A percentile compares a stretch with the other conserved stretches of the same genome.
Conservation (phyloP, 1,140 invertebrate species). For the Drosophila punjabiensis region DNA sequence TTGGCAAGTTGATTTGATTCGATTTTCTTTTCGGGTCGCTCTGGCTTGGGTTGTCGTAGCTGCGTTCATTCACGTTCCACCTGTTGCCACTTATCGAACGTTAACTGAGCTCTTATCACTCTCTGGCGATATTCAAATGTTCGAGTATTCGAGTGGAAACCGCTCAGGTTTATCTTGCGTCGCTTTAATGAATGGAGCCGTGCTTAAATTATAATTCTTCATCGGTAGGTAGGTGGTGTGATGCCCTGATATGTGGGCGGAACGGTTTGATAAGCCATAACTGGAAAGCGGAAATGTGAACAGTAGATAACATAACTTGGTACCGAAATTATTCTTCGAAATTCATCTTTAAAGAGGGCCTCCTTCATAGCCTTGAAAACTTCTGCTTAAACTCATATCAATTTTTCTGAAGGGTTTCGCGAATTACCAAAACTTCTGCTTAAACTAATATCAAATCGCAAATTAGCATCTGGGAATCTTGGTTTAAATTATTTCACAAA, state of each 20-base stretch:
- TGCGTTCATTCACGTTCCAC: constrained; percentile 80
- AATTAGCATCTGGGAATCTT: not conserved
- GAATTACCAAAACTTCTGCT: not conserved
- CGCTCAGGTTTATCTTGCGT: constrained; percentile 4
- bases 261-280: constrained; percentile 7
- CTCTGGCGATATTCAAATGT: constrained; percentile 55
- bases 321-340: not conserved
- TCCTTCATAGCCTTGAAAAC: not conserved
- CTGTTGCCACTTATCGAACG: constrained; percentile 47
- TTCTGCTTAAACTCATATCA: not conserved
- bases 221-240: not conserved
- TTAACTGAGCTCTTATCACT: constrained; percentile 47
- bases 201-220: constrained; percentile 44
- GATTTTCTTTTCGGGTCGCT: constrained; percentile 19
- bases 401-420: not conserved
- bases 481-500: not conserved
- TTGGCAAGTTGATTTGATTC: constrained; percentile 41
- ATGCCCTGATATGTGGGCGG: constrained; percentile 13
- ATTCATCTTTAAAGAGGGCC: not conserved
- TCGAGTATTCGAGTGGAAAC: constrained; percentile 17
- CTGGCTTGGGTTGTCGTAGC: constrained; percentile 42
- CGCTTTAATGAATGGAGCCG: constrained; percentile 63
- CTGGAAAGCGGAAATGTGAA: constrained; percentile 12
- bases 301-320: not conserved
- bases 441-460: not conserved